Percentiles rank a stretch among this genome's conserved stretches.
Evolutionary conservation across 1,140 invertebrate genomes (phyloP).

Genomic region (Panonychus citri): DNA sequence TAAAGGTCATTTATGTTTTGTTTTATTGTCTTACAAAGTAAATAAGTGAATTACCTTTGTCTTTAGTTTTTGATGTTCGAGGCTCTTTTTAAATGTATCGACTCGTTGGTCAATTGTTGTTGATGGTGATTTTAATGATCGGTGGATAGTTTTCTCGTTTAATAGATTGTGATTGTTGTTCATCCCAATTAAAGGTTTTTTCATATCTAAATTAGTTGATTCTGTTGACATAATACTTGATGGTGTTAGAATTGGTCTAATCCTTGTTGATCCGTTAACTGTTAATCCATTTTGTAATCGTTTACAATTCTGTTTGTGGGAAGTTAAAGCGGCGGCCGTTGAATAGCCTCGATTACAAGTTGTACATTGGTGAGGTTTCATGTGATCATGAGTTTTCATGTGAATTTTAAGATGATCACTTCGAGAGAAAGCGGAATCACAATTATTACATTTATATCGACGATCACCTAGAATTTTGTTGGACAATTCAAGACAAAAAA

Average conservation of each 20-base stretch:
- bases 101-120: too few species aligned
- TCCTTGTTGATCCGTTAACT: neutral
- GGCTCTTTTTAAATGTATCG: too few species aligned
- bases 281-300: conserved; percentile 18
- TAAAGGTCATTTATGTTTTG: too few species aligned
- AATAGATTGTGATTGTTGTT: too few species aligned
- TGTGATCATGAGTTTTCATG: conserved; percentile 79
- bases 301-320: conserved; percentile 77
- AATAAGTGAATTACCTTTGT: too few species aligned
- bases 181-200: neutral
- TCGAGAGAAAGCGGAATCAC: conserved; percentile 72
- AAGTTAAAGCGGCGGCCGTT: conserved; percentile 57
- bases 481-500: neutral
- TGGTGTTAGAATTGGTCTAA: neutral
- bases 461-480: too few species aligned
- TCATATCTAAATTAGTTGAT: neutral
- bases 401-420: conserved; percentile 88
- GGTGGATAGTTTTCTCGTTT: too few species aligned
- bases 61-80: too few species aligned
- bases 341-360: conserved; percentile 76
- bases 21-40: too few species aligned
- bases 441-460: conserved; percentile 73
- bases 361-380: conserved; percentile 77
- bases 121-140: too few species aligned
- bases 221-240: neutral